Base-by-base conservation (phyloP, 1,140 invertebrate genomes). In the Babylonia areolata region DNA sequence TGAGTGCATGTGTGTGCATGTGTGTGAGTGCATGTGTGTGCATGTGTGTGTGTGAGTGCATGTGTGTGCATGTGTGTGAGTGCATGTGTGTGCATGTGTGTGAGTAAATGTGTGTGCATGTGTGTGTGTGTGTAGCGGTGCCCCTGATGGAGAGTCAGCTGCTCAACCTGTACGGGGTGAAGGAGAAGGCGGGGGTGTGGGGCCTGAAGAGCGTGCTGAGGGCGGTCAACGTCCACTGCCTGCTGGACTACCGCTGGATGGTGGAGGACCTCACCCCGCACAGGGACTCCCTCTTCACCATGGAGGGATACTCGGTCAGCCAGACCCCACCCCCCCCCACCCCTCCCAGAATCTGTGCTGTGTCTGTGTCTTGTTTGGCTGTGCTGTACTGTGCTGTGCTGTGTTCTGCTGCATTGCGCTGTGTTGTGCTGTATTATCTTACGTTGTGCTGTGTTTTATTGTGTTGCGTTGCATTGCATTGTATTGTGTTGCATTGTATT, bases 191-290 rank as follows among this genome's bases (percentile, higher is more conserved):
- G 15, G 86, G 85, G 17, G 88, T 93, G 2, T 93, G 91, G 90
- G 92, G 92, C 11, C 84, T 92, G 37, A 88, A 89, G 51, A 92
- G 90, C 80, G 87, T 93, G 3, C 86, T 93, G 12, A 79, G 88
- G 35, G 87, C 89, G 9, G 87, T 92, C 0, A 89, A 91, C 78
- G 88, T 91, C 1, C 75, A 85, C 3, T 75, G 83, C n/a, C 42
- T 93, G 17, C 86, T 90, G 64, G 87, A 90, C 42, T 93, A 93
- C 85, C 85, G 87, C 39, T 92, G 92, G 92, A 86, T 93, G n/a
- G 54, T 91, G 15, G 88, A 91, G 5, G 88, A 93, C 37, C 85
- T 93, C 39, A 93, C 92, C 31, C 93, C 93, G 3, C 83, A 82
- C 31, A 86, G 86, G 17, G 87, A 90, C 46, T 85, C 89, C 42